Percentiles rank a stretch among this genome's conserved stretches.
These are phyloP conservation scores for Menura novaehollandiae DNA, from an alignment of 2,113 vertebrate genomes.

Conservation along the genomic window DNA sequence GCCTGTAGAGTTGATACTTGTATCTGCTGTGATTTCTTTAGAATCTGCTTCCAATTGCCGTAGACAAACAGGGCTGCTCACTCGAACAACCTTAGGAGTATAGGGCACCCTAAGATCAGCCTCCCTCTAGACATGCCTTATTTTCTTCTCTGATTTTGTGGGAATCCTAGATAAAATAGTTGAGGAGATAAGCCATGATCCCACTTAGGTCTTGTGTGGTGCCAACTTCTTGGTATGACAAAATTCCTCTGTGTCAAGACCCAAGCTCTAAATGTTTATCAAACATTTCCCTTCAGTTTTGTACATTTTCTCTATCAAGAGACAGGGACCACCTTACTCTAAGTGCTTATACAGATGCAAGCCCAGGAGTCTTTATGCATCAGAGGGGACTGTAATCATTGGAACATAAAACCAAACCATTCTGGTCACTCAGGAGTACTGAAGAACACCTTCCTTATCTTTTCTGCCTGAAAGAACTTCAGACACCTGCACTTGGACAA, in stretches of 20 bases:
- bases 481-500: background rate
- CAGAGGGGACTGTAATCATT: background rate
- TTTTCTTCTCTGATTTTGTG: background rate
- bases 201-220: background rate
- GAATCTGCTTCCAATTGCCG: background rate
- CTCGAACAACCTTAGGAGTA: background rate
- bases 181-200: background rate
- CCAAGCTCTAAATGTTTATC: background rate
- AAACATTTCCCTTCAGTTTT: background rate
- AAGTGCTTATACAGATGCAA: background rate
- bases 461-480: background rate
- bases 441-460: background rate
- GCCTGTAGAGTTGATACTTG: background rate
- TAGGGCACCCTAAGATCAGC: background rate
- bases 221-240: background rate
- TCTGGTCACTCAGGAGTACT: background rate
- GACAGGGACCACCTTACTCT: background rate
- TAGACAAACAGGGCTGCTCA: background rate
- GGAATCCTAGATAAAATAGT: background rate
- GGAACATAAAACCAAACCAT: background rate
- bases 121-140: background rate
- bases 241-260: fast-evolving
- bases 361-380: background rate
- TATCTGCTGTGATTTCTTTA: background rate
- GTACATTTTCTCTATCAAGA: background rate